Evolutionary conservation across 2,888 invertebrate species (phyloP).

Genomic region (Hirtodrosophila histrioides): DNA sequence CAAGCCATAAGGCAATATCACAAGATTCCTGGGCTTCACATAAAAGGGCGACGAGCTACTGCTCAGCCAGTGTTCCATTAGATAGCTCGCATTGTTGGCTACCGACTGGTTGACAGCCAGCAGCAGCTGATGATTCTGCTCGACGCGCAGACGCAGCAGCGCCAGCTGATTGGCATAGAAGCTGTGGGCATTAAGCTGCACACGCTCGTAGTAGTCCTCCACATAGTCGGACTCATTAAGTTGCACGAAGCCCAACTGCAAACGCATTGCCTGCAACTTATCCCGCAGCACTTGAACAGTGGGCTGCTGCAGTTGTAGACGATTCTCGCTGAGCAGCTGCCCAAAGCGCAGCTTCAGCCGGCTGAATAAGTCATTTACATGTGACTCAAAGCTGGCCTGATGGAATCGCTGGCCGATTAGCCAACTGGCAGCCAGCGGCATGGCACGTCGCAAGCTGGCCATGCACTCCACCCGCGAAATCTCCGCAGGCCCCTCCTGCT

Average conservation of each 20-base stretch:
- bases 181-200: constrained; percentile 65
- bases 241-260: constrained; percentile 78
- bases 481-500: constrained; percentile 79
- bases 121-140: constrained; percentile 62
- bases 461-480: constrained; percentile 77
- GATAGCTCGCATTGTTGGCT: constrained; percentile 53
- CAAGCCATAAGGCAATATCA: constrained; percentile 78
- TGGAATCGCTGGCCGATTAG: constrained; percentile 77
- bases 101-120: constrained; percentile 29
- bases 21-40: constrained; percentile 76
- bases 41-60: constrained; percentile 82
- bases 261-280: constrained; percentile 74
- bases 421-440: constrained; percentile 81
- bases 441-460: constrained; percentile 75
- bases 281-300: constrained; percentile 70
- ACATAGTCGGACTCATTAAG: constrained; percentile 67
- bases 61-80: constrained; percentile 67
- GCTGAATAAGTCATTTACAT: constrained; percentile 63
- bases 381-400: constrained; percentile 55
- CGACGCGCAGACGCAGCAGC: constrained; percentile 66
- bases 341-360: constrained; percentile 72
- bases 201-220: constrained; percentile 69
- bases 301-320: constrained; percentile 67
- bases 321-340: constrained; percentile 70
- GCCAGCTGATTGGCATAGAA: constrained; percentile 82